Conservation (phyloP, 1,140 invertebrate genomes). For the Cyphomyrmex costatus region DNA sequence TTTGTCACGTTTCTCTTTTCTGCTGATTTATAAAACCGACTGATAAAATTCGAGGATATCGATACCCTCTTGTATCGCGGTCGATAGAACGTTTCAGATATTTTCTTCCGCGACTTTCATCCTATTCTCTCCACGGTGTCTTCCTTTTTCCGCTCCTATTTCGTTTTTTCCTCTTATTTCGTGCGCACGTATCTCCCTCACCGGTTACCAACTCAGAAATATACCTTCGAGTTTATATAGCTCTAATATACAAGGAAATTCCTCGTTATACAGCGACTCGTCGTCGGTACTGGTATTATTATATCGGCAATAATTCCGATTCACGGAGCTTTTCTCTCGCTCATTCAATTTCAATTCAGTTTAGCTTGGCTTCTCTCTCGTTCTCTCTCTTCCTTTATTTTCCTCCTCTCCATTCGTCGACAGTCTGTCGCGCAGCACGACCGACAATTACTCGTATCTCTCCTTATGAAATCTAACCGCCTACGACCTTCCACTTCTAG, state of each 20-base stretch:
- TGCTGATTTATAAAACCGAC: constrained; percentile 41
- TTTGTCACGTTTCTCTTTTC: background rate
- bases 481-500: constrained; percentile 42
- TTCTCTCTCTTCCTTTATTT: background rate
- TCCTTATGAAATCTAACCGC: constrained; percentile 47
- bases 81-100: constrained; percentile 35
- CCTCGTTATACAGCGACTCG: constrained; percentile 51
- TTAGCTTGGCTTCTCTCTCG: background rate
- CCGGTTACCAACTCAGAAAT: constrained; percentile 55
- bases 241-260: constrained; percentile 63
- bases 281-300: constrained; percentile 32
- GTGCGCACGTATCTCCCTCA: constrained; percentile 55
- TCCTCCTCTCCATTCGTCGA: background rate
- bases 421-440: constrained; percentile 26
- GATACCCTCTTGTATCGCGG: constrained; percentile 36
- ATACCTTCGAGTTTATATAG: constrained; percentile 59
- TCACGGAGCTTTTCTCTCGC: background rate
- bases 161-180: constrained; percentile 51
- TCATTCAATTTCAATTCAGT: constrained; percentile 20
- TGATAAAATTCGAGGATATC: constrained; percentile 46
- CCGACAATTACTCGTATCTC: constrained; percentile 51
- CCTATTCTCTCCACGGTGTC: background rate
- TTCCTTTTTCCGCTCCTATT: background rate
- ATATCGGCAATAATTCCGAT: constrained; percentile 36
- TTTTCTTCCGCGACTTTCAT: constrained; percentile 22